Evolutionary conservation across 2,113 vertebrate genomes (phyloP).

Genomic region (Rhea pennata): DNA sequence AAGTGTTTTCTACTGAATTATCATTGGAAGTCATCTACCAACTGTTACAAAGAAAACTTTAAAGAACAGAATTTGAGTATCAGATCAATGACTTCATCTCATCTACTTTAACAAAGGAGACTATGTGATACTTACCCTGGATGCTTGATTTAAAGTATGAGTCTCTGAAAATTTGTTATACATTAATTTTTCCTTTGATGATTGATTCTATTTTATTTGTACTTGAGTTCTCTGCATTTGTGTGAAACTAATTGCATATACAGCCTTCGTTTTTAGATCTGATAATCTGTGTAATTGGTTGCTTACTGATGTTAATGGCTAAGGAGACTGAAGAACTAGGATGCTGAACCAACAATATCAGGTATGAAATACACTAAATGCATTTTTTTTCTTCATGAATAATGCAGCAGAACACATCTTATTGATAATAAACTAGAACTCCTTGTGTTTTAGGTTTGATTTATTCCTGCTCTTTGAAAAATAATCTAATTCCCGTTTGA

Average conservation of each 20-base stretch:
- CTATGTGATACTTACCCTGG: neutral
- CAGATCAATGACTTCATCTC: neutral
- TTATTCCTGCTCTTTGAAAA: neutral
- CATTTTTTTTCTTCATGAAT: neutral
- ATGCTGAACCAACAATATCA: neutral
- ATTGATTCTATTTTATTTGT: neutral
- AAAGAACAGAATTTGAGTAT: neutral
- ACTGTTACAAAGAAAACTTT: neutral
- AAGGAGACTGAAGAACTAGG: neutral
- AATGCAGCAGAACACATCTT: neutral
- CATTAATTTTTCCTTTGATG: neutral
- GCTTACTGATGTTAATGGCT: neutral
- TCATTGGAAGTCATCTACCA: neutral
- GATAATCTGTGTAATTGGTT: neutral
- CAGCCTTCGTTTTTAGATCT: neutral
- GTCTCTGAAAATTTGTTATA: neutral
- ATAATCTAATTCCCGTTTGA: neutral
- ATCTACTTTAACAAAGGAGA: neutral
- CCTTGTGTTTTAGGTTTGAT: neutral
- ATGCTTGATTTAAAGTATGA: neutral
- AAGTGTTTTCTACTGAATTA: neutral
- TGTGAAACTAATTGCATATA: neutral
- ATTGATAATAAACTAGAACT: neutral
- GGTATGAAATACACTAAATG: neutral
- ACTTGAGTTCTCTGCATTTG: neutral